phyloP scores from a whole-genome alignment of 2,888 invertebrate genomes.

The Cepaea hortensis region DNA sequence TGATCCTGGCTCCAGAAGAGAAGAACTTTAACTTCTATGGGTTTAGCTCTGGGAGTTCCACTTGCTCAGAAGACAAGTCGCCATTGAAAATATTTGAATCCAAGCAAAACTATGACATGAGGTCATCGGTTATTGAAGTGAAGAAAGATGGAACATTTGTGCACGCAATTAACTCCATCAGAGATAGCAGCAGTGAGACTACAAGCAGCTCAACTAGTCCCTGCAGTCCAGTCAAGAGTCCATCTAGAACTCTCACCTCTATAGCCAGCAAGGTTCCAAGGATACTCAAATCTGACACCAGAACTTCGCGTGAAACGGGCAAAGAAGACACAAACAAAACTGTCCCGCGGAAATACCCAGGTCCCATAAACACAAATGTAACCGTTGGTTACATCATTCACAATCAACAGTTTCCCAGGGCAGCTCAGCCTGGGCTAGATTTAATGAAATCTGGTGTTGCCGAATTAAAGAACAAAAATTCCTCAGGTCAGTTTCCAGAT shows the following conservation, averaged over 20 bases:
- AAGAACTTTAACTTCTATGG: conserved; percentile 63
- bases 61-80: conserved; percentile 57
- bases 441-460: conserved; percentile 26
- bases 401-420: conserved; percentile 8
- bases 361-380: conserved; percentile 15
- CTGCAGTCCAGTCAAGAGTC: conserved; percentile 31
- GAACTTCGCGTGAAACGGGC: neutral
- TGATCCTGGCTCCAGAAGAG: conserved; percentile 64
- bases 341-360: neutral
- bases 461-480: conserved; percentile 26
- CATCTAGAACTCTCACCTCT: conserved; percentile 24
- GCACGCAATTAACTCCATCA: conserved; percentile 4
- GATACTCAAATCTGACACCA: conserved; percentile 16
- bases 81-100: conserved; percentile 38
- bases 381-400: conserved; percentile 40
- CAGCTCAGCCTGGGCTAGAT: conserved; percentile 5
- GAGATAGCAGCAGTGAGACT: conserved; percentile 25
- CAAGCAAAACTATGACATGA: conserved; percentile 27
- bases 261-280: conserved; percentile 15
- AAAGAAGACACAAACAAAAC: neutral
- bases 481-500: neutral
- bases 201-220: conserved; percentile 9
- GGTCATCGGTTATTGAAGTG: conserved; percentile 37
- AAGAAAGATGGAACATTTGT: conserved; percentile 40
- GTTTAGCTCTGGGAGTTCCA: conserved; percentile 61